phyloP scores from a whole-genome alignment of 2,888 invertebrate genomes.

The Habroteleia sp. region DNA sequence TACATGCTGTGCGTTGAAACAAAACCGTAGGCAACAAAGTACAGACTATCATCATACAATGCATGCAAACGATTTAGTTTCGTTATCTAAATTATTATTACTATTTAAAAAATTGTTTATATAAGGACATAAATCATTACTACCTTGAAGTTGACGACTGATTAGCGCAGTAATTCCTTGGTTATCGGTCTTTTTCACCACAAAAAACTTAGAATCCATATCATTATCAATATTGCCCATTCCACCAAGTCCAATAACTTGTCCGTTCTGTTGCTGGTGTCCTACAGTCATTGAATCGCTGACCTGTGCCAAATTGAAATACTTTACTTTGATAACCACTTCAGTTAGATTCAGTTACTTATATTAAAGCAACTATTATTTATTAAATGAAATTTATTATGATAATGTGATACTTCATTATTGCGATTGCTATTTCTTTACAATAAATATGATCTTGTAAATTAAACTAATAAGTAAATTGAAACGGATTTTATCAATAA shows the following conservation, averaged over 20 bases:
- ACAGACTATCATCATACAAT: slow-evolving; percentile 32
- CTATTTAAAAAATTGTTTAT: neutral
- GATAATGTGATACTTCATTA: too few species aligned
- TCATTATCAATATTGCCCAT: slow-evolving; percentile 80
- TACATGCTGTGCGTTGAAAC: slow-evolving; percentile 29
- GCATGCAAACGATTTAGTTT: slow-evolving; percentile 31
- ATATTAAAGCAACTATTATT: too few species aligned
- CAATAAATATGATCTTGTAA: too few species aligned
- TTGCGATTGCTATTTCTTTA: too few species aligned
- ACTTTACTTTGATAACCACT: too few species aligned
- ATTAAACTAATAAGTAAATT: too few species aligned
- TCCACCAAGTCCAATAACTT: slow-evolving; percentile 81
- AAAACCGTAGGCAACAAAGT: slow-evolving; percentile 15
- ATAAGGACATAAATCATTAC: slow-evolving; percentile 8
- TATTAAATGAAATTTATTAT: too few species aligned
- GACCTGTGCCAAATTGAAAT: slow-evolving; percentile 84
- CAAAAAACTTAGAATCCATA: slow-evolving; percentile 88
- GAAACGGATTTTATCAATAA: too few species aligned
- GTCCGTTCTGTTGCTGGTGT: slow-evolving; percentile 85
- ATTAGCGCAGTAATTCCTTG: slow-evolving; percentile 90
- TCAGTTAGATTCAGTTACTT: too few species aligned
- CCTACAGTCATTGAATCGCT: slow-evolving; percentile 91
- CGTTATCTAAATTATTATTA: slow-evolving; percentile 66
- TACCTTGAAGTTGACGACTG: slow-evolving; percentile 90
- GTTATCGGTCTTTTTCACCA: slow-evolving; percentile 89